Evolutionary conservation across 2,797 vertebrate species (phyloP).

Genomic region (Eutrigla gurnardus): DNA sequence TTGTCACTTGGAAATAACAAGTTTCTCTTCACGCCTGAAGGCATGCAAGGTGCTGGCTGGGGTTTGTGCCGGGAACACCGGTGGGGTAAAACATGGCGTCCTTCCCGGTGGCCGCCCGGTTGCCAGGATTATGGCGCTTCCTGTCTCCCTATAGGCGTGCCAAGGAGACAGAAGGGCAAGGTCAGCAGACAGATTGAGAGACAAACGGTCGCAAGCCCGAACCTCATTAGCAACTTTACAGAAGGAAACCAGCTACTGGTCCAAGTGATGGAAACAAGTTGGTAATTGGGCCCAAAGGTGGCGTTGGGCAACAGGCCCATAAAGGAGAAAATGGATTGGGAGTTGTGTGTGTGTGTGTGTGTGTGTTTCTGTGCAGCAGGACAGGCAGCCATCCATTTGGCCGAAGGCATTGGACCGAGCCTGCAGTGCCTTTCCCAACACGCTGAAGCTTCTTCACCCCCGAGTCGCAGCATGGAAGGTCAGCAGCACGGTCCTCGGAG

Average conservation of each 20-base stretch:
- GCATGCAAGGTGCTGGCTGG: slow-evolving; percentile 67
- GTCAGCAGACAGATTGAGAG: slow-evolving; percentile 85
- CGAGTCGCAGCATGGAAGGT: slow-evolving; percentile 59
- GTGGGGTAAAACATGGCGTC: slow-evolving; percentile 77
- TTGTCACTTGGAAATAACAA: slow-evolving; percentile 77
- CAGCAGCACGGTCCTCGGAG: slow-evolving; percentile 61
- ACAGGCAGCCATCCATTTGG: slow-evolving; percentile 84
- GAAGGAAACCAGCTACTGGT: slow-evolving; percentile 71
- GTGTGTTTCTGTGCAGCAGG: slow-evolving; percentile 30
- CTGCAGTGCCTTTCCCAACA: slow-evolving; percentile 67
- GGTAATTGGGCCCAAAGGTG: slow-evolving; percentile 88
- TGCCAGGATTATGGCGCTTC: slow-evolving; percentile 66
- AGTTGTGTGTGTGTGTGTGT: slow-evolving; percentile 26
- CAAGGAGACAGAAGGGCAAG: slow-evolving; percentile 83
- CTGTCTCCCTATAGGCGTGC: slow-evolving; percentile 65
- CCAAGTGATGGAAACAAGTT: slow-evolving; percentile 76
- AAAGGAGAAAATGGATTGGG: slow-evolving; percentile 49
- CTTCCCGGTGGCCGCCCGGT: slow-evolving; percentile 72
- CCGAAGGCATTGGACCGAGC: slow-evolving; percentile 79
- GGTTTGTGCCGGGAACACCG: slow-evolving; percentile 49
- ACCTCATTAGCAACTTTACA: slow-evolving; percentile 85
- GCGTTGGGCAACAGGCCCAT: slow-evolving; percentile 83
- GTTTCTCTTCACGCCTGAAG: slow-evolving; percentile 75
- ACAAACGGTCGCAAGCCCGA: slow-evolving; percentile 73
- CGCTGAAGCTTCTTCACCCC: slow-evolving; percentile 40